phyloP scores from a whole-genome alignment of 1,140 invertebrate genomes.

The Procambarus clarkii region DNA sequence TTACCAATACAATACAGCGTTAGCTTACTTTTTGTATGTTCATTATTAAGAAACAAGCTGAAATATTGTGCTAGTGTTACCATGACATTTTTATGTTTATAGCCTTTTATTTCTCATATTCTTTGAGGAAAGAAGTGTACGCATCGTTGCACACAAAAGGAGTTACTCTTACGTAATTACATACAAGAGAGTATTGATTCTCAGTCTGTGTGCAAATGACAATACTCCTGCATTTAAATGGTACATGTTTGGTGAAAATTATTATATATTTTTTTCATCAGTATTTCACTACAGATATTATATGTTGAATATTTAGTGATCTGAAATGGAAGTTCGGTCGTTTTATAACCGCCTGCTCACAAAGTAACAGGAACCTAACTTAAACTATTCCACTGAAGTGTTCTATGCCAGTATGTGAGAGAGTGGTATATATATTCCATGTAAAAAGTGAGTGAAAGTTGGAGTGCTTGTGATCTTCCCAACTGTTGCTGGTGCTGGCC shows the following conservation, averaged over 20 bases:
- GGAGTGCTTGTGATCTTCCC: constrained; percentile 22
- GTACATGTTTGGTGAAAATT: constrained; percentile 1
- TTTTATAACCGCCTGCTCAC: constrained; percentile 29
- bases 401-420: constrained; percentile 31
- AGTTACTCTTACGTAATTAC: constrained; percentile 3
- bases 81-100: neutral
- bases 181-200: constrained; percentile 38
- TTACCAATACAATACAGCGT: constrained; percentile 85
- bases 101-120: neutral
- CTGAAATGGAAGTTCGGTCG: constrained; percentile 12
- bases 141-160: neutral
- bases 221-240: constrained; percentile 64
- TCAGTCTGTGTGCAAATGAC: constrained; percentile 54
- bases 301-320: neutral
- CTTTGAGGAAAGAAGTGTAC: neutral
- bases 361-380: constrained; percentile 29
- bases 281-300: neutral
- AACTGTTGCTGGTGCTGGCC: constrained; percentile 8
- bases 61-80: neutral
- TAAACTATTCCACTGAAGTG: constrained; percentile 53
- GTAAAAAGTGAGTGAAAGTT: constrained; percentile 32
- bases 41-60: constrained; percentile 1
- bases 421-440: neutral
- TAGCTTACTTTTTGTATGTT: constrained; percentile 8
- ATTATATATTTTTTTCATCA: neutral